Percentiles rank a stretch among this genome's conserved stretches.
Conservation (phyloP, 1,140 invertebrate genomes). For the Ips typographus region DNA sequence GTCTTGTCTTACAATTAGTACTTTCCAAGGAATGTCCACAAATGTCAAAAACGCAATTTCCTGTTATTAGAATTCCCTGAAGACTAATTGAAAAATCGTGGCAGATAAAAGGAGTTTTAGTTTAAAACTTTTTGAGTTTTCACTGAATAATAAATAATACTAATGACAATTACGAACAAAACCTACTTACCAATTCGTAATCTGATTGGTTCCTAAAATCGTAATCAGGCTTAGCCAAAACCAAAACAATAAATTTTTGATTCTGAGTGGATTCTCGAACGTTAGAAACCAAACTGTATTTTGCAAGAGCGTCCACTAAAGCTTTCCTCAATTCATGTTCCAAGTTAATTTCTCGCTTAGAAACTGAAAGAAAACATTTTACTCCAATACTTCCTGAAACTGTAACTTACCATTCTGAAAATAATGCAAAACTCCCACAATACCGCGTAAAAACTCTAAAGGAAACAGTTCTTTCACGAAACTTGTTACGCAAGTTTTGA, state of each 20-base stretch:
- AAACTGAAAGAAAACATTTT: slow-evolving; percentile 17
- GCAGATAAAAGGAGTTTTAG: no score
- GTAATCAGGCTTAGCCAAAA: slow-evolving; percentile 38
- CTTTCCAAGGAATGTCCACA: slow-evolving; percentile 4
- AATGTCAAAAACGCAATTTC: not conserved
- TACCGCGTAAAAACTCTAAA: slow-evolving; percentile 27
- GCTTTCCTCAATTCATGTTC: slow-evolving; percentile 24
- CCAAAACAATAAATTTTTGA: slow-evolving; percentile 36
- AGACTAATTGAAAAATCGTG: not conserved
- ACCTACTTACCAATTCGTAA: slow-evolving; percentile 41
- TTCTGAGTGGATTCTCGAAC: slow-evolving; percentile 5
- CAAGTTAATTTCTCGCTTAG: slow-evolving; percentile 14
- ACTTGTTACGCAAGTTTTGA: slow-evolving; percentile 21
- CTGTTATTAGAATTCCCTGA: slow-evolving; percentile 1
- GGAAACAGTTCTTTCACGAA: slow-evolving; percentile 33
- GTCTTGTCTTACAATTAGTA: no score
- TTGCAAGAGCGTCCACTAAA: slow-evolving; percentile 28
- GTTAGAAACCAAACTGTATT: slow-evolving; percentile 31
- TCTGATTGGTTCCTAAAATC: slow-evolving; percentile 36
- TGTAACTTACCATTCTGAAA: slow-evolving; percentile 32
- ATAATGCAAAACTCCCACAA: slow-evolving; percentile 34
- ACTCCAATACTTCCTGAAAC: slow-evolving; percentile 1
- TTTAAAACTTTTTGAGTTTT: no score
- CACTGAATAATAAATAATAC: no score
- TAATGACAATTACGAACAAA: not conserved